A percentile compares a stretch with the other conserved stretches of the same genome.
phyloP scores from a whole-genome alignment of 1,140 invertebrate genomes.

The Macrocentrus cingulum region DNA sequence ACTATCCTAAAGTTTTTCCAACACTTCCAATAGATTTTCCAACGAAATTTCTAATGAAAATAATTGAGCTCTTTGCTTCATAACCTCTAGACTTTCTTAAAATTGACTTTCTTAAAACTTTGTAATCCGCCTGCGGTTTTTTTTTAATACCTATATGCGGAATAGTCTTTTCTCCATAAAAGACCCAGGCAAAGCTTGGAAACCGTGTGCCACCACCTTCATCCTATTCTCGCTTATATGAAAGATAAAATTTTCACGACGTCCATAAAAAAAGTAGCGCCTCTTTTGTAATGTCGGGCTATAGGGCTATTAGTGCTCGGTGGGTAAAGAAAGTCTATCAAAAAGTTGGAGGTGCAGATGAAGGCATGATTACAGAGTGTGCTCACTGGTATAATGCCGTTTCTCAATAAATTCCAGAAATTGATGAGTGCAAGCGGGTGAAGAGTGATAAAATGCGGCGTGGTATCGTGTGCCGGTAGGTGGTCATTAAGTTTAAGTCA shows the following conservation, averaged over 20 bases:
- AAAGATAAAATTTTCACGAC: constrained; percentile 18
- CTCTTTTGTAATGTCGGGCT: constrained; percentile 7
- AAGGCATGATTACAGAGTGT: too few relatives aligned
- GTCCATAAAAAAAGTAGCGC: constrained; percentile 5
- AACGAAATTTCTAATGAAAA: too few relatives aligned
- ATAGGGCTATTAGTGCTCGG: neutral
- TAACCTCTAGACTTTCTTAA: too few relatives aligned
- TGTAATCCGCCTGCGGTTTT: too few relatives aligned
- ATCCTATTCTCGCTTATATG: neutral
- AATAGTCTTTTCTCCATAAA: neutral
- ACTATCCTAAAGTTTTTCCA: too few relatives aligned
- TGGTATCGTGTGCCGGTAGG: constrained; percentile 5
- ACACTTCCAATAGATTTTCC: too few relatives aligned
- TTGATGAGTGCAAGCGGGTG: neutral
- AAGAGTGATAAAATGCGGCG: too few relatives aligned
- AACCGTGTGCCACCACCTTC: neutral
- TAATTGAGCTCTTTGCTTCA: too few relatives aligned
- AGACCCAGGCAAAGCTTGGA: constrained; percentile 4
- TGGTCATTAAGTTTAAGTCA: constrained; percentile 11
- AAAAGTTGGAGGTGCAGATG: neutral
- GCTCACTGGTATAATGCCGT: too few relatives aligned
- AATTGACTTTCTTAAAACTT: too few relatives aligned
- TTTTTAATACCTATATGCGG: too few relatives aligned
- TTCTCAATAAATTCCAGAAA: constrained; percentile 14
- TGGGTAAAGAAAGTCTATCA: neutral